phyloP scores from a whole-genome alignment of 2,888 invertebrate species.

The Sipunculus nudus region DNA sequence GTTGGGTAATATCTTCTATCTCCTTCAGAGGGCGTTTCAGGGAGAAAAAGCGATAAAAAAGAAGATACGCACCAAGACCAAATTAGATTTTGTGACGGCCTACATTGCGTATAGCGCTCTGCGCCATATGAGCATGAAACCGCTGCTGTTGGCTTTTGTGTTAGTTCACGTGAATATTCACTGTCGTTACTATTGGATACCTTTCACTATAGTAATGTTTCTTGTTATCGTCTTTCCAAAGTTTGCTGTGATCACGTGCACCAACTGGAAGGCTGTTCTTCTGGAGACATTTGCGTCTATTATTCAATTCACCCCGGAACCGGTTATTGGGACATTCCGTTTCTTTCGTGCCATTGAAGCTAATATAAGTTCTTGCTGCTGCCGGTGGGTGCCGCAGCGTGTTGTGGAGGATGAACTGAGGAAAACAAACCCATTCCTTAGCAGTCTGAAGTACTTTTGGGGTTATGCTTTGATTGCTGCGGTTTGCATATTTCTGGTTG shows the following conservation, averaged over 20 bases:
- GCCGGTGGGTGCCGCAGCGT: slow-evolving; percentile 56
- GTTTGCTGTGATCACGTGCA: slow-evolving; percentile 49
- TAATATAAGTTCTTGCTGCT: slow-evolving; percentile 47
- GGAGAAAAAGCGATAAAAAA: slow-evolving; percentile 49
- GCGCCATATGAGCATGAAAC: slow-evolving; percentile 57
- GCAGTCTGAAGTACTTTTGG: slow-evolving; percentile 54
- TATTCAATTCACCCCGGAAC: slow-evolving; percentile 57
- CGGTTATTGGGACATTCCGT: slow-evolving; percentile 53
- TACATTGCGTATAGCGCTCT: slow-evolving; percentile 56
- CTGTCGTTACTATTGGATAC: slow-evolving; percentile 47
- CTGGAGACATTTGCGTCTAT: slow-evolving; percentile 53
- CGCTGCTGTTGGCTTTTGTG: slow-evolving; percentile 48
- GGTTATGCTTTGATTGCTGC: slow-evolving; percentile 50
- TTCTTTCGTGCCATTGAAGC: slow-evolving; percentile 50
- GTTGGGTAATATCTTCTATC: slow-evolving; percentile 48
- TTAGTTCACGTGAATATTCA: slow-evolving; percentile 48
- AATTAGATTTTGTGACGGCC: slow-evolving; percentile 51
- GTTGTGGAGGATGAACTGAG: slow-evolving; percentile 55
- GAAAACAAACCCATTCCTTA: slow-evolving; percentile 50
- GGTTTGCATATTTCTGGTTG: slow-evolving; percentile 41
- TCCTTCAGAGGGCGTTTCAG: slow-evolving; percentile 49
- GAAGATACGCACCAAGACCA: slow-evolving; percentile 50
- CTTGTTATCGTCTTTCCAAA: slow-evolving; percentile 55
- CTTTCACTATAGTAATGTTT: slow-evolving; percentile 52
- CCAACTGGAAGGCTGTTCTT: slow-evolving; percentile 51